phyloP scores from a whole-genome alignment of 2,888 invertebrate species.

The Lithophane socia region DNA sequence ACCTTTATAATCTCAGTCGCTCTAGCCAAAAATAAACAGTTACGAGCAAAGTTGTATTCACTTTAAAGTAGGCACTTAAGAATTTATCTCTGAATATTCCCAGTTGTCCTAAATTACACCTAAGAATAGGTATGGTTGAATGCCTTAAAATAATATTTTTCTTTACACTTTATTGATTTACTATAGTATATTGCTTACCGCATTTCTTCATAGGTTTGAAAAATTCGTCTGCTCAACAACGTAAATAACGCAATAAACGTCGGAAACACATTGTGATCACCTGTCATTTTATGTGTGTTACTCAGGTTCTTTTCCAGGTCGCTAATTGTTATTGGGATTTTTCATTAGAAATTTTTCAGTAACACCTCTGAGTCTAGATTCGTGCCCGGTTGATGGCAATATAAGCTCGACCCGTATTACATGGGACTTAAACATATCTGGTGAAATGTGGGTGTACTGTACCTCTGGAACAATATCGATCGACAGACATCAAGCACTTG shows the following conservation, averaged over 20 bases:
- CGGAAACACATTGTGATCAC: too few relatives aligned
- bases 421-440: background rate
- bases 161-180: too few relatives aligned
- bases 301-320: background rate
- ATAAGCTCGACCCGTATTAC: too few relatives aligned
- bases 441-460: background rate
- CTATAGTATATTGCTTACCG: too few relatives aligned
- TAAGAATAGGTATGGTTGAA: background rate
- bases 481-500: slow-evolving; percentile 86
- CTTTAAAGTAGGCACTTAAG: slow-evolving; percentile 8
- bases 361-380: background rate
- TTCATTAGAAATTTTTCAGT: too few relatives aligned
- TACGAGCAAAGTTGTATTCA: background rate
- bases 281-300: too few relatives aligned
- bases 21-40: too few relatives aligned
- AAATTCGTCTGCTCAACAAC: too few relatives aligned
- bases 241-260: too few relatives aligned
- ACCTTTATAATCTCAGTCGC: background rate
- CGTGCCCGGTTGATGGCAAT: background rate
- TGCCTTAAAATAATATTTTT: background rate
- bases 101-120: background rate
- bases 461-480: slow-evolving; percentile 78
- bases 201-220: too few relatives aligned
- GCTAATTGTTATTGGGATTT: background rate
- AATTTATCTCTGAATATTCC: background rate